Conservation (phyloP, 2,888 invertebrate species). For the Caprella mutica region DNA sequence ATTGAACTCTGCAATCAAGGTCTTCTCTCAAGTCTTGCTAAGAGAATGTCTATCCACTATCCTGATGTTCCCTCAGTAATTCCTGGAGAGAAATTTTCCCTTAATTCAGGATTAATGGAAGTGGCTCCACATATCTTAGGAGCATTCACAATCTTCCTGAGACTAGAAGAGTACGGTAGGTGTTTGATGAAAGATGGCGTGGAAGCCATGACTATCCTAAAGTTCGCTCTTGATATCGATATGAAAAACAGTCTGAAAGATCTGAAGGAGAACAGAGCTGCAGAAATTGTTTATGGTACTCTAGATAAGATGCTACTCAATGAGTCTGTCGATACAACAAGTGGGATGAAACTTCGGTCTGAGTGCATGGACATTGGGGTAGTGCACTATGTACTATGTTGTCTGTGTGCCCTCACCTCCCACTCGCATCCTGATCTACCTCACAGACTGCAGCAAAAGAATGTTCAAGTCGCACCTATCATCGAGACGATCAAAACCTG, state of each 20-base stretch:
- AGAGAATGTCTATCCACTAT: conserved; percentile 75
- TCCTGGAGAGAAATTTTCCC: not conserved
- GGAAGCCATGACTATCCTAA: conserved; percentile 70
- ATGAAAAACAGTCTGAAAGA: too few relatives aligned
- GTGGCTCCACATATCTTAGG: conserved; percentile 77
- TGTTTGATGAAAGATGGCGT: too few relatives aligned
- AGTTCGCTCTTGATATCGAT: conserved; percentile 78
- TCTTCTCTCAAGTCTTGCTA: conserved; percentile 75
- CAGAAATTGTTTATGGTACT: conserved; percentile 53
- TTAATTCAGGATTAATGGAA: conserved; percentile 4
- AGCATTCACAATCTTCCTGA: conserved; percentile 76
- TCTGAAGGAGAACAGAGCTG: too few relatives aligned
- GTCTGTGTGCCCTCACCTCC: conserved; percentile 72
- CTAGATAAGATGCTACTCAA: conserved; percentile 59
- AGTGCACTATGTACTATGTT: conserved; percentile 70
- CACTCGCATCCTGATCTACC: conserved; percentile 37
- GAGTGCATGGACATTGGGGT: conserved; percentile 75
- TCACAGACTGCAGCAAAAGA: too few relatives aligned
- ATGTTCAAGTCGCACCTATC: too few relatives aligned
- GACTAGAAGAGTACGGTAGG: conserved; percentile 44
- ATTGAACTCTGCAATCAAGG: conserved; percentile 79
- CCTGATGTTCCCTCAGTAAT: conserved; percentile 54
- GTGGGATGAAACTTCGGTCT: conserved; percentile 57
- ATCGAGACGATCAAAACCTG: too few relatives aligned
- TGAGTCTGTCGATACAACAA: too few relatives aligned